Evolutionary conservation across 2,797 vertebrate species (phyloP), one percentile per base, ranked within the genome.

Genomic region (Chromobotia macracanthus): DNA sequence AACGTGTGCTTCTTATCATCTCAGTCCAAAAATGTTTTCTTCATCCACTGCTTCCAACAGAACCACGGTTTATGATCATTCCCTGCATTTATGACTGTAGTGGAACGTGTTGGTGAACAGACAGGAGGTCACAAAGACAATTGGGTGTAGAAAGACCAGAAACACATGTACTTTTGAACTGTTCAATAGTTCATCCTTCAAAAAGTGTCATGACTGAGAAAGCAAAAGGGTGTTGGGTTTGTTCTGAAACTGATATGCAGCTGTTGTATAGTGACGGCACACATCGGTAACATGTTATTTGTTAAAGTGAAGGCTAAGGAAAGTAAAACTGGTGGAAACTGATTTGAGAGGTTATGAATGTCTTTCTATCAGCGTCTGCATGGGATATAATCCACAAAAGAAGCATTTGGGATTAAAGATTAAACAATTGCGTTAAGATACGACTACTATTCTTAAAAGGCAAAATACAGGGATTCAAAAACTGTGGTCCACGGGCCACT

Each of bases 1-100:
- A 55, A 67, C 18, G 53, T 80, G 80, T 79, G 48, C 73, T 75
- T 72, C 25, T 75, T 75, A 71, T 80, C 78, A 77, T 86, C 77
- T 84, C 69, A 38, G 12, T 53, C 78, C 73, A 83, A 80, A 65
- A 48, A 51, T 44, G 63, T 15, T 73, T 68, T 61, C 38, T 80
- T 85, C 72, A 75, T 86, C 80, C 63, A 75, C 83, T 65, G 61
- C 73, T 82, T 64, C 53, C 60, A 65, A 16, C 44, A 19, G 0
- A 76, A 44, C 28, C 53, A 41, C 2, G 23, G 12, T 79, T 74
- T 23, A 63, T 71, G 46, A 51, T 16, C 28, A n/a, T 23, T 73
- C 11, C 12, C 53, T 25, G 50, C 8, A 10, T 64, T 23, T 46
- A 4, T 38, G 35, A 53, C 56, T 10, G 19, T 28, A 61, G 60